Percentiles rank a stretch among this genome's conserved stretches.
These are phyloP conservation scores for Dione vanillae DNA, from an alignment of 2,888 invertebrate genomes.

Conservation along the genomic window DNA sequence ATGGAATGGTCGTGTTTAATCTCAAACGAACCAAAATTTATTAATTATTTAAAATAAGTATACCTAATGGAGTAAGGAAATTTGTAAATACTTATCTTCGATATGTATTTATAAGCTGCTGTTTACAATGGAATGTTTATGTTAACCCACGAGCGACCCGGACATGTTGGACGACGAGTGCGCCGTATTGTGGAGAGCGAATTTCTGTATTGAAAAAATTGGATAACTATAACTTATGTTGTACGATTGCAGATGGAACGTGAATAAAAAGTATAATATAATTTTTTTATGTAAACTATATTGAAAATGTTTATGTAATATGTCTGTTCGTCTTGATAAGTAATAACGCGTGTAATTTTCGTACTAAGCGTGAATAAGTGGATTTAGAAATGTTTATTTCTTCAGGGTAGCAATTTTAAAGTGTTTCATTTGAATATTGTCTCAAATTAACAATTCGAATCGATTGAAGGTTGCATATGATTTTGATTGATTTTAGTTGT, in stretches of 20 bases:
- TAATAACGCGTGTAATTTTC: slow-evolving; percentile 17
- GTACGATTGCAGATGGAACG: slow-evolving; percentile 4
- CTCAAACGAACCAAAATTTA: slow-evolving; percentile 65
- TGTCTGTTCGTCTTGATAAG: slow-evolving; percentile 19
- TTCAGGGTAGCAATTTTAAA: slow-evolving; percentile 15
- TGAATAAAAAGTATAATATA: slow-evolving; percentile 17
- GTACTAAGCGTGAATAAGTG: slow-evolving; percentile 28
- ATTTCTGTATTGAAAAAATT: slow-evolving; percentile 36
- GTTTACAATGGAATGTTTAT: slow-evolving; percentile 58
- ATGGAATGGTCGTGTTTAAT: slow-evolving; percentile 45
- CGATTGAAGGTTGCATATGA: background rate
- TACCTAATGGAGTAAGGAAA: slow-evolving; percentile 65
- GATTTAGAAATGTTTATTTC: slow-evolving; percentile 6
- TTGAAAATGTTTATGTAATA: slow-evolving; percentile 13
- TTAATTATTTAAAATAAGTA: slow-evolving; percentile 38
- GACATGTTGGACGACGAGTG: slow-evolving; percentile 43
- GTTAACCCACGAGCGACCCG: slow-evolving; percentile 54
- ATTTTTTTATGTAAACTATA: slow-evolving; percentile 14
- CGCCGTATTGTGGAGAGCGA: slow-evolving; percentile 29
- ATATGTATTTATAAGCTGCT: slow-evolving; percentile 76
- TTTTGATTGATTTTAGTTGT: background rate
- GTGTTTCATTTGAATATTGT: background rate
- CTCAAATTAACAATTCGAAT: background rate
- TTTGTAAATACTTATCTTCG: slow-evolving; percentile 77
- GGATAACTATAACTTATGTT: slow-evolving; percentile 34